Evolutionary conservation across 2,113 vertebrate genomes (phyloP).

Genomic region (Setophaga coronata): DNA sequence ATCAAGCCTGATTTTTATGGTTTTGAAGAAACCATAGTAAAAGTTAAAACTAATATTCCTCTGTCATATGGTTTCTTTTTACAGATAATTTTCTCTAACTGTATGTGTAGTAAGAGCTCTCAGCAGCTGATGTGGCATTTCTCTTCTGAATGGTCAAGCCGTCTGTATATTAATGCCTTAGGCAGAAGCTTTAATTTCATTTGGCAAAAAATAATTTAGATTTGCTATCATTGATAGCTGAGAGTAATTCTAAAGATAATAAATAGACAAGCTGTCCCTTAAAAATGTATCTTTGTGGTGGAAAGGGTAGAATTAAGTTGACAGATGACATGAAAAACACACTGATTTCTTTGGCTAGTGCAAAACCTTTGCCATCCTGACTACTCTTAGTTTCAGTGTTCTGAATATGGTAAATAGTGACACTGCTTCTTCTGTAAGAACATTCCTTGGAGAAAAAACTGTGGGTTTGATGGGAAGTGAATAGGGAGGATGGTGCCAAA

Average conservation of each 20-base stretch:
- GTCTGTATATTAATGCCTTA: not conserved
- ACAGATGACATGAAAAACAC: not conserved
- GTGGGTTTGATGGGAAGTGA: not conserved
- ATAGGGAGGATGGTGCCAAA: not conserved
- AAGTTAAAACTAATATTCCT: not conserved
- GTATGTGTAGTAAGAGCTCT: not conserved
- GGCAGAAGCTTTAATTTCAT: not conserved
- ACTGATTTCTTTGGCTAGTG: not conserved
- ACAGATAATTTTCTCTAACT: not conserved
- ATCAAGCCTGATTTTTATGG: not conserved
- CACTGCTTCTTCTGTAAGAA: not conserved
- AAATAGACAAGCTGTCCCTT: not conserved
- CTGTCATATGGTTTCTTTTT: not conserved
- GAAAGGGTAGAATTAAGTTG: not conserved
- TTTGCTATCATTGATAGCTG: not conserved
- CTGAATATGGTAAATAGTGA: not conserved
- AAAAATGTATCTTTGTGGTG: not conserved
- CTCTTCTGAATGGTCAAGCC: not conserved
- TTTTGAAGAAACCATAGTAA: not conserved
- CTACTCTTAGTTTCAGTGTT: not conserved
- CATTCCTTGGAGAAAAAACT: not conserved
- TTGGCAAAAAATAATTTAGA: not conserved
- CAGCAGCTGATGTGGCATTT: not conserved
- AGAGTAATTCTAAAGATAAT: not conserved
- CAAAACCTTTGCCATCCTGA: not conserved